Conservation (phyloP, 2,888 invertebrate species). For the Apocheima hispidaria region DNA sequence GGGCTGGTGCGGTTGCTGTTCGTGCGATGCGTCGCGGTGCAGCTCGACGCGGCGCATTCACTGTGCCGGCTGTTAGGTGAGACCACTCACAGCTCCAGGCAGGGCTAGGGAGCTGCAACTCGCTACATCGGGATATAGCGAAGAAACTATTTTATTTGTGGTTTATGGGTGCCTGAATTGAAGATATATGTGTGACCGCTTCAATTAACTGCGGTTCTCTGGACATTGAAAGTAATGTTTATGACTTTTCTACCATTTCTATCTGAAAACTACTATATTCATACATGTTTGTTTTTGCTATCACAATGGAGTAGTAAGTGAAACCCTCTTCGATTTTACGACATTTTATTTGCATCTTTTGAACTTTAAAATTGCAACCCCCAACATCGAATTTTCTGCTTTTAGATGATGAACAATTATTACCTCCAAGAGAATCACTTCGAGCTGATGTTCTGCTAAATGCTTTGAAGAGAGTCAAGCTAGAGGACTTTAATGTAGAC, state of each 20-base stretch:
- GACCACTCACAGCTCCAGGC: background rate
- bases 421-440: constrained; percentile 75
- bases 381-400: constrained; percentile 17
- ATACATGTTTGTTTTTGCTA: too few relatives aligned
- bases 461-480: constrained; percentile 67
- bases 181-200: too few relatives aligned
- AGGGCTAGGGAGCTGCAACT: background rate
- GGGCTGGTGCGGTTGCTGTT: constrained; percentile 75
- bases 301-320: background rate
- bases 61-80: constrained; percentile 69
- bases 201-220: too few relatives aligned
- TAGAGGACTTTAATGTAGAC: constrained; percentile 76
- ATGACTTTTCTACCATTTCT: too few relatives aligned
- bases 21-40: constrained; percentile 73
- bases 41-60: constrained; percentile 74
- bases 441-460: constrained; percentile 74
- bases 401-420: constrained; percentile 73
- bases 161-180: too few relatives aligned
- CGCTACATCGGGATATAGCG: background rate
- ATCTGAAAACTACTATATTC: too few relatives aligned
- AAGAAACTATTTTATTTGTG: too few relatives aligned
- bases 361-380: background rate
- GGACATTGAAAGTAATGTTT: too few relatives aligned
- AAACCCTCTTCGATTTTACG: background rate
- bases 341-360: background rate